Base-by-base conservation (phyloP, 2,113 vertebrate genomes). In the Oryzias celebensis region DNA sequence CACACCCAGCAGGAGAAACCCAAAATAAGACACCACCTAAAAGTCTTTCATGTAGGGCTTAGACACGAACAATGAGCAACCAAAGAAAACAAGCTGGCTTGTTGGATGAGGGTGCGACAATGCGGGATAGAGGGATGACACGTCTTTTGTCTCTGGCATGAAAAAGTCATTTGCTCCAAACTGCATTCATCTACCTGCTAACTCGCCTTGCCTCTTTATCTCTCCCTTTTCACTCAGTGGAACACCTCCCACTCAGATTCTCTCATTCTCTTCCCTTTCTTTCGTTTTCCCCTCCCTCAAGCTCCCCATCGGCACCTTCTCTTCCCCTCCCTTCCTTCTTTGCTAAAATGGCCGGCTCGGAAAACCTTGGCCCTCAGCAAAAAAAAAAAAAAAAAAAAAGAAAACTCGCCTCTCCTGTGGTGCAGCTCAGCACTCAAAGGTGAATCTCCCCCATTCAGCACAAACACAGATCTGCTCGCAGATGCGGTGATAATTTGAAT, bases 331-430 rank as follows among this genome's bases (percentile, higher is more conserved):
- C 74, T 68, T 76, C 66, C 62, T 56, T 81, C 77, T 74, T 56
- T 68, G 50, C 75, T 88, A 90, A 90, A 87, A 90, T 90, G 88
- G 88, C 88, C 77, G 86, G 77, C 86, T 70, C 79, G 80, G 67
- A 88, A 89, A 88, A 88, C 83, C 71, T 73, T 80, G 81, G 76
- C 76, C 80, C 83, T 88, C 82, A 88, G 86, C 83, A 90, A 83
- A 87, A 82, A 84, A 88, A 81, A 87, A 81, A 83, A 26, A 26
- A 26, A 28, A 28, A 28, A 28, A 28, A 20, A 20, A 20, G 20
- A 20, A 20, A 20, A 20, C 77, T 13, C 71, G 71, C 52, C 65
- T 65, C 73, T 83, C 78, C 77, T 83, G 81, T 73, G 68, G 85
- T 65, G 85, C 63, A 48, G 66, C 75, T 63, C 66, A 83, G 71